Evolutionary conservation across 2,888 invertebrate genomes (phyloP).

Genomic region (Malacosoma neustria): DNA sequence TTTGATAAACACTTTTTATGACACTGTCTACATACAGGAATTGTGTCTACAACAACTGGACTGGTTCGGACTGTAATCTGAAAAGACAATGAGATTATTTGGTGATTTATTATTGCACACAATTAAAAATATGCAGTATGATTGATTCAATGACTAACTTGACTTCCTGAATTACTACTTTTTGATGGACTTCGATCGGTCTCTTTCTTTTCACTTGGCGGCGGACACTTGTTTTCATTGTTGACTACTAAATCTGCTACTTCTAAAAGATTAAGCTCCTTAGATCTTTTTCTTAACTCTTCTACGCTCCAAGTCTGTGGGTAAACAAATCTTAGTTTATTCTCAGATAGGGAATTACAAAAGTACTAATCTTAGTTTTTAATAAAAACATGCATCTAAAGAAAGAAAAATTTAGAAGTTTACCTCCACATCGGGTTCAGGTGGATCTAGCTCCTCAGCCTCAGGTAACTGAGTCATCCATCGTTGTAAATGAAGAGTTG

Average conservation of each 20-base stretch:
- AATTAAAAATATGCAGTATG: not conserved
- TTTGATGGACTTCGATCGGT: conserved; percentile 81
- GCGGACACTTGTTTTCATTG: conserved; percentile 39
- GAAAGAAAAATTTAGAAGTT: too few relatives aligned
- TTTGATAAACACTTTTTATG: conserved; percentile 83
- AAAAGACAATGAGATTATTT: conserved; percentile 20
- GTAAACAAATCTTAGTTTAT: not conserved
- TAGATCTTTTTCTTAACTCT: conserved; percentile 80
- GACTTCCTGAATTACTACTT: conserved; percentile 86
- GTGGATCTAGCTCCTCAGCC: conserved; percentile 66
- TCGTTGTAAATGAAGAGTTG: conserved; percentile 83
- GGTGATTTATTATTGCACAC: conserved; percentile 3
- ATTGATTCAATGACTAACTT: conserved; percentile 67
- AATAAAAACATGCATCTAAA: too few relatives aligned
- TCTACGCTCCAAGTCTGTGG: conserved; percentile 80
- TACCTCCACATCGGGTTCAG: conserved; percentile 75
- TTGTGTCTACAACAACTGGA: conserved; percentile 81
- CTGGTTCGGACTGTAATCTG: conserved; percentile 87
- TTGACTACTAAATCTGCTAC: conserved; percentile 52
- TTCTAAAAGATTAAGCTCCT: conserved; percentile 78
- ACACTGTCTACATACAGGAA: conserved; percentile 85
- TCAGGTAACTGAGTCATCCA: conserved; percentile 88
- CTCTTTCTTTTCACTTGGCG: conserved; percentile 63
- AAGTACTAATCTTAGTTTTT: too few relatives aligned
- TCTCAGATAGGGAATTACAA: too few relatives aligned